These are phyloP conservation scores for Macaca fascicularis DNA, from an alignment of 2,113 vertebrate genomes.

Conservation along the genomic window DNA sequence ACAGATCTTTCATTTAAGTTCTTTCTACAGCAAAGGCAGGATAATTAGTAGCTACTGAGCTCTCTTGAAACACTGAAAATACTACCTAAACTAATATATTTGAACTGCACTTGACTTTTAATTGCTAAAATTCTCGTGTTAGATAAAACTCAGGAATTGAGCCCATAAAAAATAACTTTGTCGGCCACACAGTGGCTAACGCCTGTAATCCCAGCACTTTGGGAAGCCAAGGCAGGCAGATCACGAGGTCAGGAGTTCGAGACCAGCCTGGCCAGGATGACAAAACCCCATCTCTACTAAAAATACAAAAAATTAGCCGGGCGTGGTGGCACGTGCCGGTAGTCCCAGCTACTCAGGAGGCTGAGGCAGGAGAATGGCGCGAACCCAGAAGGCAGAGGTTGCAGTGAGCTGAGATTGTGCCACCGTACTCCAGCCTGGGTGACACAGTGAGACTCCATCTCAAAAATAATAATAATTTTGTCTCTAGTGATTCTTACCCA, in stretches of 20 bases:
- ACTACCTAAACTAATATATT: background rate
- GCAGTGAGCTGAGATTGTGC: no score
- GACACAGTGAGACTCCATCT: no score
- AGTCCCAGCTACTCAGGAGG: no score
- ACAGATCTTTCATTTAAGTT: background rate
- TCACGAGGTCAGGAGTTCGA: background rate
- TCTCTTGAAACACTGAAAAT: conserved; percentile 43
- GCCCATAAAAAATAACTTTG: background rate
- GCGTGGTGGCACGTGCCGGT: accelerated
- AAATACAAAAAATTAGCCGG: background rate
- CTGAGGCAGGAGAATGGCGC: no score
- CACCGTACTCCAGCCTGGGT: no score
- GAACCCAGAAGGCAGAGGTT: no score
- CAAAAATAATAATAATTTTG: background rate
- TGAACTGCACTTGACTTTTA: conserved; percentile 10
- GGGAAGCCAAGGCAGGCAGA: background rate
- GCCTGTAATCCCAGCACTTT: background rate
- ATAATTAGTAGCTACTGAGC: background rate
- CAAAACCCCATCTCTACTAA: background rate
- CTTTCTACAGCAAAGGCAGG: conserved; percentile 35
- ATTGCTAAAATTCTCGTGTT: conserved; percentile 1
- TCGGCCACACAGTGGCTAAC: background rate
- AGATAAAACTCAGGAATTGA: conserved; percentile 15
- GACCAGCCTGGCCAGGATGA: background rate
- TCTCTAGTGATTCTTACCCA: background rate